Base-by-base conservation (phyloP, 2,888 invertebrate species). In the Ectropis crepuscularia region DNA sequence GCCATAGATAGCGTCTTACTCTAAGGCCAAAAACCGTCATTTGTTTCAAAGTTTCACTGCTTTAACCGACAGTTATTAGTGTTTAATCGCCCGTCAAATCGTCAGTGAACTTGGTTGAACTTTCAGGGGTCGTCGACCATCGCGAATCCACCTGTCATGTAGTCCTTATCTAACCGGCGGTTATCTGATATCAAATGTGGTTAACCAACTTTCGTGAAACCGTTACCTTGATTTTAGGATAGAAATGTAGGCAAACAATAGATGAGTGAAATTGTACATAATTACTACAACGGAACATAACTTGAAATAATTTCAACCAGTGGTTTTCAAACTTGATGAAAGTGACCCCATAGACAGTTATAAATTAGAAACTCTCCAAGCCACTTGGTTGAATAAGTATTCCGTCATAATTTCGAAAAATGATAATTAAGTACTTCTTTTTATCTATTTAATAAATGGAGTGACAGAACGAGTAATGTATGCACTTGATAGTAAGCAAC, bases 141-240 rank as follows among this genome's bases (percentile, higher is more conserved):
- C 46, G 61, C 64, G 39, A 57, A 67, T 66, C 61, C 63, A 70
- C 67, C 67, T 67, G 70, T 64, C 65, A 67, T 57, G 54, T 62
- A 50, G 6, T 48, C 53, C 59, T 67, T 67, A 67, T 65, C 63
- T 65, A 57, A 51, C 42, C 57, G 47, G 1, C 47, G 49, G 45
- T 63, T 53, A 66, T 63, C 66, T 53, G 45, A 57, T 60, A 63
- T 58, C 60, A 45, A 57, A 60, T 51, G 55, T 51, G 60, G 53
- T 53, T 66, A 59, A 66, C 66, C 62, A 53, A 65, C 28, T 59
- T 62, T 62, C 16, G 60, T 6, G 16, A 53, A 65, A 61, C 64
- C 57, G 47, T 62, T 46, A n/a, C 50, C 45, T 57, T 37, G 46
- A 46, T 43, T 53, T 43, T n/a, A 28, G 43, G 11, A 12, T 47